Conservation (phyloP, 2,113 vertebrate genomes). For the Miniopterus natalensis region DNA sequence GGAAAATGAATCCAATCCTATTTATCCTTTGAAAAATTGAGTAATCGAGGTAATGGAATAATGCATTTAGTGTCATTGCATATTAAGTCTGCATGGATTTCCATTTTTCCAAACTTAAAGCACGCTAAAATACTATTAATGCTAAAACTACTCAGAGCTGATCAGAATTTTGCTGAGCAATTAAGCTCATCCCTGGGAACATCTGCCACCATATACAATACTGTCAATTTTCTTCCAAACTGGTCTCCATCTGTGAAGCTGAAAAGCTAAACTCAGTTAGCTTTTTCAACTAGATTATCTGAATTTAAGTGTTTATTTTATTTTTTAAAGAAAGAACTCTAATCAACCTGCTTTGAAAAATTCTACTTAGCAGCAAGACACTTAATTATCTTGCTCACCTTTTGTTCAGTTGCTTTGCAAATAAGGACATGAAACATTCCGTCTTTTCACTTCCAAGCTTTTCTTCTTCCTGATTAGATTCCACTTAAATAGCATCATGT, state of each 20-base stretch:
- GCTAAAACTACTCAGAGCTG: slow-evolving; percentile 38
- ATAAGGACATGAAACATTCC: slow-evolving; percentile 79
- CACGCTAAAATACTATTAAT: slow-evolving; percentile 29
- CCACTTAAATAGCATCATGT: slow-evolving; percentile 78
- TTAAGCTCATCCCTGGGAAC: slow-evolving; percentile 19
- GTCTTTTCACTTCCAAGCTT: slow-evolving; percentile 67
- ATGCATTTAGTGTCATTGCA: slow-evolving; percentile 52
- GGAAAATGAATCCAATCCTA: slow-evolving; percentile 28
- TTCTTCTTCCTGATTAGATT: slow-evolving; percentile 59
- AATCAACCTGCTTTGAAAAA: slow-evolving; percentile 81
- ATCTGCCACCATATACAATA: slow-evolving; percentile 37
- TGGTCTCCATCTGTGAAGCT: slow-evolving; percentile 62
- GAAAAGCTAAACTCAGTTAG: neutral
- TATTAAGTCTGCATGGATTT: slow-evolving; percentile 52
- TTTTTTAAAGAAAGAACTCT: slow-evolving; percentile 71
- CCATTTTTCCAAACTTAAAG: slow-evolving; percentile 41
- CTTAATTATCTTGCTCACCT: slow-evolving; percentile 83
- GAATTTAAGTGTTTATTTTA: slow-evolving; percentile 52
- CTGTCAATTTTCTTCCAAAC: slow-evolving; percentile 36
- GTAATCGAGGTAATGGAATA: slow-evolving; percentile 52
- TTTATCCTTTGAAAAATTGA: slow-evolving; percentile 63
- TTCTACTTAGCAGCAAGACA: slow-evolving; percentile 78
- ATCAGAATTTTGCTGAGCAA: slow-evolving; percentile 26
- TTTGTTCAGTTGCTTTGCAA: slow-evolving; percentile 81
- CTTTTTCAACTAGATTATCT: slow-evolving; percentile 80